A percentile compares a stretch with the other conserved stretches of the same genome.
Evolutionary conservation across 2,888 invertebrate genomes (phyloP).

Genomic region (Torymus tubicola): DNA sequence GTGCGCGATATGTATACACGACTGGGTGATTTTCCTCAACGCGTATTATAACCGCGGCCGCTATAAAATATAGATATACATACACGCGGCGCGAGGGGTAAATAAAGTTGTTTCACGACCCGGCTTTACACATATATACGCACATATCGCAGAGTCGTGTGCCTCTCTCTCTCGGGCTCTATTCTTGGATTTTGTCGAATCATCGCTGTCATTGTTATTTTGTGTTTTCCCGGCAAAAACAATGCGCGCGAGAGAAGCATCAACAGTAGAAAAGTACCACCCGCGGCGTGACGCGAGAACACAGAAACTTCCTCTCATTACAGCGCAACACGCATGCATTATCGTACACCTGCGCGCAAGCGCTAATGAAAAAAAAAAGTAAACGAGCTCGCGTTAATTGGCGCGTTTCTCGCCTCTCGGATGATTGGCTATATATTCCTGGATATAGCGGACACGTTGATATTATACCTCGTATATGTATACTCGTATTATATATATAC

Average conservation of each 20-base stretch:
- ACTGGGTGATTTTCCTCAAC: slow-evolving; percentile 35
- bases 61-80: background rate
- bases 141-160: background rate
- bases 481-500: too few relatives aligned
- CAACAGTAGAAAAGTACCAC: background rate
- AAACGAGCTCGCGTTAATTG: too few relatives aligned
- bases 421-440: too few relatives aligned
- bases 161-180: slow-evolving; percentile 2
- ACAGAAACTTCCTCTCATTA: too few relatives aligned
- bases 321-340: too few relatives aligned
- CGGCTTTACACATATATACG: too few relatives aligned
- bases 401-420: too few relatives aligned
- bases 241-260: background rate
- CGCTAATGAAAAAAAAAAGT: too few relatives aligned
- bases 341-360: too few relatives aligned
- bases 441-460: too few relatives aligned
- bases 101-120: slow-evolving; percentile 1
- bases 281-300: too few relatives aligned
- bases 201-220: background rate
- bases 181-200: slow-evolving; percentile 7
- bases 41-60: background rate
- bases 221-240: background rate
- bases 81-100: background rate
- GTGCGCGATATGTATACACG: background rate
- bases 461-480: too few relatives aligned